Evolutionary conservation across 1,140 invertebrate species (phyloP), one percentile per base, ranked within the genome.

Genomic region (Drosophila asahinai): DNA sequence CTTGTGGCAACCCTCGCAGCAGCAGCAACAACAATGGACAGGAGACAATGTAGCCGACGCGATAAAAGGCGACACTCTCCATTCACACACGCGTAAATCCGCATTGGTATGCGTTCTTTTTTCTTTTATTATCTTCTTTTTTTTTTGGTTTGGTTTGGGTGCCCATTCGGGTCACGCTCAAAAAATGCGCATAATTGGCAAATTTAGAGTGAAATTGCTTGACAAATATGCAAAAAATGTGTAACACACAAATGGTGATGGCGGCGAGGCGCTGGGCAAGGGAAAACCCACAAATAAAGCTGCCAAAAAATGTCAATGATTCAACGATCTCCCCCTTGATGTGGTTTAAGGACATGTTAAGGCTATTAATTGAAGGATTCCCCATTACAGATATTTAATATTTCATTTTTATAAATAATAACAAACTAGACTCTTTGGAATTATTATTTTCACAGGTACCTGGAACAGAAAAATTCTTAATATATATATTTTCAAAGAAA

Each of bases 131-230:
- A 36, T 58, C 2, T 57, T 57, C 6, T 61, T 47, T 61, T 3
- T 8, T 40, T 66, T 58, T 52, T 49, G 12, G 42, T 2, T 43
- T 43, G 49, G 70, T 76, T 76, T 61, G 43, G 71, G 48, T 83
- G 81, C 70, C 81, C 77, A 83, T 77, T 84, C 62, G 77, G 81
- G 81, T 86, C 81, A 86, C 60, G 81, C 67, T 81, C 58, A 84
- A 84, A 84, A 81, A 84, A 84, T 84, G 77, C 82, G 81, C 81
- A 84, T 84, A 84, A 84, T 84, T 84, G 81, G 81, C 82, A 84
- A 84, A 84, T 84, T 84, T 86, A 73, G 81, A 84, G 81, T 84
- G 57, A 84, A 84, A 84, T 84, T 84, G 81, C 66, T 67, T 80
- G 81, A 84, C 81, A 84, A 84, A 84, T 84, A 77, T 84, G 77